These are phyloP conservation scores for Antitype chi DNA, from an alignment of 2,888 invertebrate genomes.

Conservation along the genomic window DNA sequence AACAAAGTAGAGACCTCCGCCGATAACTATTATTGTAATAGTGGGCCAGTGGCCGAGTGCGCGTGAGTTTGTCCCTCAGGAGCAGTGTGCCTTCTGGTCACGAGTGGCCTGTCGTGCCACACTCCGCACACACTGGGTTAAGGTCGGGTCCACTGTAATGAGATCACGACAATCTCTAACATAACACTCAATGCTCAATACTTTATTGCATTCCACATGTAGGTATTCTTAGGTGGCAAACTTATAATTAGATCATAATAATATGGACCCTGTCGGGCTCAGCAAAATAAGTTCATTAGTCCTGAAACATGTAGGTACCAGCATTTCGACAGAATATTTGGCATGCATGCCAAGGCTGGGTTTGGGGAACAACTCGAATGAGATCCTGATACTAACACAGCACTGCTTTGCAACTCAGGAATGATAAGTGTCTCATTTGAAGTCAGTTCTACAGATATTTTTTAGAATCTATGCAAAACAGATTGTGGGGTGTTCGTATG, in stretches of 20 bases:
- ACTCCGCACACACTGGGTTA: conserved; percentile 40
- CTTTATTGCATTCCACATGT: too few relatives aligned
- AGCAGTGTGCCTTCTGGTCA: conserved; percentile 7
- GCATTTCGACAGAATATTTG: background rate
- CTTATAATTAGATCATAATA: too few relatives aligned
- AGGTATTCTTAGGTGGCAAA: too few relatives aligned
- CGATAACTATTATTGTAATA: too few relatives aligned
- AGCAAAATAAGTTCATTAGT: too few relatives aligned
- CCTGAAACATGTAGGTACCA: background rate
- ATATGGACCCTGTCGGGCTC: too few relatives aligned
- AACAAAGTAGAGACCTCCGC: background rate
- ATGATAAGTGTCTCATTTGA: background rate
- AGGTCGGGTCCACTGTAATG: conserved; percentile 36
- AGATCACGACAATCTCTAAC: conserved; percentile 12
- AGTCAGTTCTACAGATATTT: background rate
- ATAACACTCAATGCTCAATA: background rate
- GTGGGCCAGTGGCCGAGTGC: background rate
- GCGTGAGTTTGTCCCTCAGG: too few relatives aligned
- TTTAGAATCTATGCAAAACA: background rate
- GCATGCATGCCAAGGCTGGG: background rate
- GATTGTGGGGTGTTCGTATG: background rate
- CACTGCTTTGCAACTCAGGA: background rate
- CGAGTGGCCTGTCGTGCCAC: background rate
- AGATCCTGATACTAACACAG: background rate
- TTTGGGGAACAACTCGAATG: background rate